Percentiles rank a stretch among this genome's conserved stretches.
Evolutionary conservation across 2,888 invertebrate genomes (phyloP).

Genomic region (Sarcophaga variegata): DNA sequence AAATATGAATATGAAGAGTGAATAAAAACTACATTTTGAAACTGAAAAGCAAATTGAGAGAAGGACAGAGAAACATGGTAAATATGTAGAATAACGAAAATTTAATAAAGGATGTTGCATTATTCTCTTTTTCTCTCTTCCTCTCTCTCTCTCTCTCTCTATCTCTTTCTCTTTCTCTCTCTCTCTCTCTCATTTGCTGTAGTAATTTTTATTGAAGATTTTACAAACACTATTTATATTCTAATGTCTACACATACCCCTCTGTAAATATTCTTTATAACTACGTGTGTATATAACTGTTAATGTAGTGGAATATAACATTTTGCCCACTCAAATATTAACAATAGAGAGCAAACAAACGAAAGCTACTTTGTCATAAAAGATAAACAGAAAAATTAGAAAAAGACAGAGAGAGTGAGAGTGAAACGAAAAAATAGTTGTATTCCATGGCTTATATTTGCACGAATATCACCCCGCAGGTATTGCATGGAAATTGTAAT

Average conservation of each 20-base stretch:
- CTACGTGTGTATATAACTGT: background rate
- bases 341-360: background rate
- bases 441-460: too few relatives aligned
- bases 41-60: background rate
- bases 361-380: background rate
- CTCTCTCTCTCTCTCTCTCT: background rate
- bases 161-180: background rate
- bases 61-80: background rate
- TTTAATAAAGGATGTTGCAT: conserved; percentile 1
- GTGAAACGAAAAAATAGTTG: too few relatives aligned
- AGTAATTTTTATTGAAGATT: conserved; percentile 7
- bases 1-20: background rate
- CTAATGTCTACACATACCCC: too few relatives aligned
- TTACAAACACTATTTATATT: background rate
- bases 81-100: conserved; percentile 2
- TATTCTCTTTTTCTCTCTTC: background rate
- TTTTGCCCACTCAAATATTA: background rate
- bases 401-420: background rate
- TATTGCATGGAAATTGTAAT: too few relatives aligned
- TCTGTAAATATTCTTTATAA: background rate
- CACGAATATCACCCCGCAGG: too few relatives aligned
- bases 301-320: background rate
- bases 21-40: background rate
- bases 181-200: background rate
- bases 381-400: background rate